These are phyloP conservation scores for Cantharis nigra DNA, from an alignment of 2,888 invertebrate genomes.

Conservation along the genomic window DNA sequence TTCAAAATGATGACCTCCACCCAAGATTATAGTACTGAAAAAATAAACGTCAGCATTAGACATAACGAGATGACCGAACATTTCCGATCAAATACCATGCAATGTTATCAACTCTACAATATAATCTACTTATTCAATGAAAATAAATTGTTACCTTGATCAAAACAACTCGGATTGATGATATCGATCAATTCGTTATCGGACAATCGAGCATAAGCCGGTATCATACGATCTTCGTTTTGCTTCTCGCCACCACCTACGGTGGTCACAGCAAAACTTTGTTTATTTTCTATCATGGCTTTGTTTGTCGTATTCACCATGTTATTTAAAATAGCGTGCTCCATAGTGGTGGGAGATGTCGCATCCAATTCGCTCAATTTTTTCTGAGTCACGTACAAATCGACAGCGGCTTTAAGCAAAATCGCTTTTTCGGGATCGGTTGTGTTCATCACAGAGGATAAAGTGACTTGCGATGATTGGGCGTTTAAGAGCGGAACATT, in stretches of 20 bases:
- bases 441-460: slow-evolving; percentile 58
- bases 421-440: slow-evolving; percentile 74
- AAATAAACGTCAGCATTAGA: slow-evolving; percentile 29
- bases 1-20: slow-evolving; percentile 36
- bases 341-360: slow-evolving; percentile 44
- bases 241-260: slow-evolving; percentile 58
- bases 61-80: neutral
- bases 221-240: slow-evolving; percentile 62
- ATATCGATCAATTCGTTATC: slow-evolving; percentile 87
- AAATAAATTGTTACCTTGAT: slow-evolving; percentile 66
- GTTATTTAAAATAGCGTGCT: slow-evolving; percentile 51
- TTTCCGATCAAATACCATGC: neutral
- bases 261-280: slow-evolving; percentile 53
- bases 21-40: slow-evolving; percentile 35
- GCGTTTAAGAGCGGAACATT: slow-evolving; percentile 31
- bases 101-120: neutral
- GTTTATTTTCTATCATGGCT: slow-evolving; percentile 58
- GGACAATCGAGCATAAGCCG: slow-evolving; percentile 80
- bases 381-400: slow-evolving; percentile 69
- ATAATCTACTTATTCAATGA: slow-evolving; percentile 23
- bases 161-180: slow-evolving; percentile 88
- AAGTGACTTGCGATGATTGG: slow-evolving; percentile 30
- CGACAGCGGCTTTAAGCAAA: slow-evolving; percentile 74
- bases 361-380: slow-evolving; percentile 57
- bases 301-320: slow-evolving; percentile 58